Percentiles rank a stretch among this genome's conserved stretches.
Evolutionary conservation across 2,113 vertebrate genomes (phyloP).

Genomic region (Sorex araneus): DNA sequence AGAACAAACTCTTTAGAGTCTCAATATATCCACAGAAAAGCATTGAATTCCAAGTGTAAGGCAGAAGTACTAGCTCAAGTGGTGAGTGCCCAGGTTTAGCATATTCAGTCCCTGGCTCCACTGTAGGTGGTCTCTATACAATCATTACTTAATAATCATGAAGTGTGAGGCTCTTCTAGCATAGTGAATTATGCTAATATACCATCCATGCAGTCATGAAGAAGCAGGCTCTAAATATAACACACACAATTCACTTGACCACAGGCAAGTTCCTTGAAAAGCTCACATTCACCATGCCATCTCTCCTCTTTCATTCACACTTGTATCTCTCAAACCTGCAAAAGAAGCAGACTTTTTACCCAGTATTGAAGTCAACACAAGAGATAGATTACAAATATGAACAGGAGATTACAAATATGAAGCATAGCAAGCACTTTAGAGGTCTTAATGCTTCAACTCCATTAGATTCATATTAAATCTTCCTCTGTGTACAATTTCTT

Average conservation of each 20-base stretch:
- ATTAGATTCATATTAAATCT: not conserved
- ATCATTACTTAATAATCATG: not conserved
- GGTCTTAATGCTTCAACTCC: not conserved
- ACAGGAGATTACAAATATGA: not conserved
- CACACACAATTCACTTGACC: not conserved
- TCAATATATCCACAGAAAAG: not conserved
- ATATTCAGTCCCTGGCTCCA: too few relatives aligned
- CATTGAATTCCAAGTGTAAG: not conserved
- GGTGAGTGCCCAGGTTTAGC: too few relatives aligned
- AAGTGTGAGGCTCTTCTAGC: not conserved
- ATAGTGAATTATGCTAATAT: not conserved
- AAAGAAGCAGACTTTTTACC: not conserved
- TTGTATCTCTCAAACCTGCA: not conserved
- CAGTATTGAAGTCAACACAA: too few relatives aligned
- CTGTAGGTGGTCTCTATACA: too few relatives aligned
- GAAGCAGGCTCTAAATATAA: too few relatives aligned
- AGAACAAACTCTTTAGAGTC: not conserved
- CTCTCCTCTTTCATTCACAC: not conserved
- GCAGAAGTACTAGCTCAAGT: too few relatives aligned
- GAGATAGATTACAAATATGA: not conserved
- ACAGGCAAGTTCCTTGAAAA: not conserved
- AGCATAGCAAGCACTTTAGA: not conserved
- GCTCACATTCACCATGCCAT: not conserved
- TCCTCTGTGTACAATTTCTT: not conserved
- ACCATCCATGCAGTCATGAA: not conserved